Percentiles rank a stretch among this genome's conserved stretches.
These are phyloP conservation scores for Agelastica alni DNA, from an alignment of 2,888 invertebrate species.

Conservation along the genomic window DNA sequence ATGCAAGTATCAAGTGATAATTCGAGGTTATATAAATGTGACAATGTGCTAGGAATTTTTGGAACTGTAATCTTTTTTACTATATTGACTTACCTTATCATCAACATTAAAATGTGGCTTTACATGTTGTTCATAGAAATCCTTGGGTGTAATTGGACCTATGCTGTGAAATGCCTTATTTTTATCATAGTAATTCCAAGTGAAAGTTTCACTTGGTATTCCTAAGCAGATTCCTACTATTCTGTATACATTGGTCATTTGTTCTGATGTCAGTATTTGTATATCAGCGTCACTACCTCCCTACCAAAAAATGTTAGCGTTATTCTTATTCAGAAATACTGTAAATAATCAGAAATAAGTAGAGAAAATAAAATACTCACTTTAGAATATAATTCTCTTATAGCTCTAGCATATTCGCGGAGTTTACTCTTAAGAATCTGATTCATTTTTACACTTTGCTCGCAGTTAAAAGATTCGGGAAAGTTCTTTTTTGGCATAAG, in stretches of 20 bases:
- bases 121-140: conserved; percentile 81
- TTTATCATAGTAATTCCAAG: conserved; percentile 86
- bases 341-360: too few relatives aligned
- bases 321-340: too few relatives aligned
- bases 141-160: conserved; percentile 75
- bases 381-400: conserved; percentile 67
- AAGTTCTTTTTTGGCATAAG: conserved; percentile 87
- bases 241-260: conserved; percentile 77
- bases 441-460: conserved; percentile 76
- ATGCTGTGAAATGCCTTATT: conserved; percentile 72
- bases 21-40: too few relatives aligned
- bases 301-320: too few relatives aligned
- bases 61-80: conserved; percentile 51
- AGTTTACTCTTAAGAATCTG: conserved; percentile 82
- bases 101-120: conserved; percentile 79
- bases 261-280: conserved; percentile 65
- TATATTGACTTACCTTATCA: conserved; percentile 62
- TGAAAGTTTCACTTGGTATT: conserved; percentile 77
- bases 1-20: too few relatives aligned
- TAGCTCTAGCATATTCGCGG: conserved; percentile 77
- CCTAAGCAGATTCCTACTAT: conserved; percentile 85
- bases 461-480: conserved; percentile 81
- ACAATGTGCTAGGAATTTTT: background rate
- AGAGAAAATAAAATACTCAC: background rate
- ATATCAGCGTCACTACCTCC: conserved; percentile 68